Conservation (phyloP, 2,888 invertebrate genomes). For the Erannis defoliaria region DNA sequence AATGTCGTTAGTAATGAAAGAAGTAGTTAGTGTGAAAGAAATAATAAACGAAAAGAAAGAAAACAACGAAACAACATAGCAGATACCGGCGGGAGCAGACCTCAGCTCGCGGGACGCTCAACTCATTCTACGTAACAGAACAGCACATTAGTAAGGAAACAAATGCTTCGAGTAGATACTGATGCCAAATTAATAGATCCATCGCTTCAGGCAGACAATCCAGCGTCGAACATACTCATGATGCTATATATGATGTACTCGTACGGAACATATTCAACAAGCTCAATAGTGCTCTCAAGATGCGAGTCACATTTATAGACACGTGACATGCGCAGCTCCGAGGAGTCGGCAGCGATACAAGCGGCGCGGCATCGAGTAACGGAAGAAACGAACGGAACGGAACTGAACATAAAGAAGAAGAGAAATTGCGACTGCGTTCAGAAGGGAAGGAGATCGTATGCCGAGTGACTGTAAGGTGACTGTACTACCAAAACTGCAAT, state of each 20-base stretch:
- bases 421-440: constrained; percentile 84
- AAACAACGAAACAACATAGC: constrained; percentile 46
- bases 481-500: constrained; percentile 98
- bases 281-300: constrained; percentile 43
- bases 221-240: constrained; percentile 19
- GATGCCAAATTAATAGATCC: constrained; percentile 30
- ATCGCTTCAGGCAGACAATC: constrained; percentile 30
- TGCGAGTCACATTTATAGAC: constrained; percentile 40
- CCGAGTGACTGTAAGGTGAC: constrained; percentile 86
- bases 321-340: constrained; percentile 32
- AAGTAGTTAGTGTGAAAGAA: constrained; percentile 63
- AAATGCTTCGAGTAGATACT: constrained; percentile 9
- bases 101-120: constrained; percentile 49
- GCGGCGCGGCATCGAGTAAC: constrained; percentile 29
- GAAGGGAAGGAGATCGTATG: constrained; percentile 73
- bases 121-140: constrained; percentile 39
- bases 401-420: constrained; percentile 57
- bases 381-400: constrained; percentile 46
- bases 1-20: constrained; percentile 53
- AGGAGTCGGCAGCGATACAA: constrained; percentile 18
- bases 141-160: constrained; percentile 34
- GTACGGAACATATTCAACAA: constrained; percentile 30
- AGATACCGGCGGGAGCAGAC: constrained; percentile 47
- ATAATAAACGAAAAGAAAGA: constrained; percentile 54
- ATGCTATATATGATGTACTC: constrained; percentile 1